Percentiles rank a stretch among this genome's conserved stretches.
Evolutionary conservation across 1,140 invertebrate genomes (phyloP).

Genomic region (Leptinotarsa texana): DNA sequence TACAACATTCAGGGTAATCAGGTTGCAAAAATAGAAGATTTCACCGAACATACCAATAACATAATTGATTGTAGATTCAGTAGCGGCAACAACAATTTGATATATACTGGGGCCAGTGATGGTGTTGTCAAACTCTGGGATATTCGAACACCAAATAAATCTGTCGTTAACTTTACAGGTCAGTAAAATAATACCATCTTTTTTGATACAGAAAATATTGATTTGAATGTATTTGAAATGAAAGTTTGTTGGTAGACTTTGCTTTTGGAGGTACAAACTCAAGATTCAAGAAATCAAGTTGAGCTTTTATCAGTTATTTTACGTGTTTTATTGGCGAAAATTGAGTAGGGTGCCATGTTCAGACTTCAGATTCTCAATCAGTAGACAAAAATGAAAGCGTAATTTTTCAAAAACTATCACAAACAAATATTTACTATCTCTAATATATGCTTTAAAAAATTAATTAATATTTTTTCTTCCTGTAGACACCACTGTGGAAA

Average conservation of each 20-base stretch:
- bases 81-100: conserved; percentile 62
- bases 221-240: too few species aligned
- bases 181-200: not conserved
- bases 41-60: conserved; percentile 57
- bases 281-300: too few species aligned
- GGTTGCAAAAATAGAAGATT: conserved; percentile 50
- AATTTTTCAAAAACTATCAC: too few species aligned
- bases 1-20: conserved; percentile 42
- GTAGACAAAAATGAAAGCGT: too few species aligned
- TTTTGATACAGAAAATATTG: not conserved
- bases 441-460: not conserved
- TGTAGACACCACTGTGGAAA: conserved; percentile 46
- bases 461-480: conserved; percentile 1
- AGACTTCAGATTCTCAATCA: too few species aligned
- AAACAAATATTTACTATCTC: too few species aligned
- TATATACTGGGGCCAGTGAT: conserved; percentile 65
- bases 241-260: too few species aligned
- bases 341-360: too few species aligned
- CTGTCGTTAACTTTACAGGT: conserved; percentile 50
- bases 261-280: too few species aligned
- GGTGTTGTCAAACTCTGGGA: conserved; percentile 69
- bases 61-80: conserved; percentile 66
- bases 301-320: too few species aligned
- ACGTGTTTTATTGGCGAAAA: too few species aligned
- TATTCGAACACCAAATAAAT: conserved; percentile 61